Base-by-base conservation (phyloP, 1,140 invertebrate genomes). In the Drosophila varians region DNA sequence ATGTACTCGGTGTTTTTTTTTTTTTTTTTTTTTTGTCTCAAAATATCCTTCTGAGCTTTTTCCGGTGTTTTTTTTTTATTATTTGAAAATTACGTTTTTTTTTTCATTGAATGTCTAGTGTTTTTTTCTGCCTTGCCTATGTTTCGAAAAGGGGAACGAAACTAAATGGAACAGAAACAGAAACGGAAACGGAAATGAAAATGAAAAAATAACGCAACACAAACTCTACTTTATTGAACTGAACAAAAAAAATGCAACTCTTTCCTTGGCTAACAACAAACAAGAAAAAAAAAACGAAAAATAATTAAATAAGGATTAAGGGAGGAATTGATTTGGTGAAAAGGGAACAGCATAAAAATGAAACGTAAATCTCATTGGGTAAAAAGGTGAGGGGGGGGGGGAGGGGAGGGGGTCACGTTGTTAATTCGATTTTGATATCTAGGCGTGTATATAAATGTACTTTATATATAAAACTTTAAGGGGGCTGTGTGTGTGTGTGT, bases 1-100 rank as follows among this genome's bases (percentile, higher is more conserved):
- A 69, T 78, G 66, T 77, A 71, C 57, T 69, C 62, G 64, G 64
- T 72, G 38, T 66, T 31, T 8, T 26, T n/a, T n/a, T n/a, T n/a
- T n/a, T n/a, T n/a, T n/a, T n/a, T 6, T 38, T 12, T 1, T 14
- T 38, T 38, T n/a, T 77, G 42, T 36, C 45, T 40, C 48, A 38
- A 38, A 38, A 31, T n/a, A 3, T 42, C 31, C 34, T 53, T 45
- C 26, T 25, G 23, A 16, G 19, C 34, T 34, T 52, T 60, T 31
- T 19, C 47, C 28, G 43, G 28, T 47, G 31, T 38, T 38, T 38
- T 6, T 11, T 38, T 38, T 38, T 2, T 11, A 14, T 38, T 12
- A 2, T 14, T 38, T 38, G 4, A 7, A 38, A 14, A 11, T n/a
- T n/a, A n/a, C n/a, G 6, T 38, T 8, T 6, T 38, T 38, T 38